Percentiles rank a stretch among this genome's conserved stretches.
These are phyloP conservation scores for Corticium candelabrum DNA, from an alignment of 37 sponge, comb jelly and placozoan genomes.

Conservation along the genomic window DNA sequence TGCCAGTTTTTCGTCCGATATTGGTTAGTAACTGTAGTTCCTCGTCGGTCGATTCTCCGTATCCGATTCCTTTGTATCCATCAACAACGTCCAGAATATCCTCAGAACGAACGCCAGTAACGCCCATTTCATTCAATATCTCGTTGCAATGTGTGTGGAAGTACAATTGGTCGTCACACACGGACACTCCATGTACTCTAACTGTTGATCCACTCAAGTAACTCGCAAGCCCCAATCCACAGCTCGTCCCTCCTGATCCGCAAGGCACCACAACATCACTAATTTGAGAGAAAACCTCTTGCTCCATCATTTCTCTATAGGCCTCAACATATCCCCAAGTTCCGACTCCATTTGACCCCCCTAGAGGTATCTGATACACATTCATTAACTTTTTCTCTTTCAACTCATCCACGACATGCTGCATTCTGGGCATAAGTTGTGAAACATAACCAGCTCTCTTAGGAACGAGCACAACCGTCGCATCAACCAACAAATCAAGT, in stretches of 20 bases:
- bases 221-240: conserved; percentile 60
- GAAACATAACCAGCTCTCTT: conserved; percentile 15
- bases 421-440: conserved; percentile 32
- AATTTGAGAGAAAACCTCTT: conserved; percentile 49
- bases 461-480: conserved; percentile 54
- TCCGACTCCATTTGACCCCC: conserved; percentile 58
- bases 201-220: conserved; percentile 61
- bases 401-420: conserved; percentile 16
- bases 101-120: conserved; percentile 9
- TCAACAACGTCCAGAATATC: conserved; percentile 67
- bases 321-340: conserved; percentile 79
- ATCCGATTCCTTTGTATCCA: conserved; percentile 71
- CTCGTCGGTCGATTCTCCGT: conserved; percentile 63
- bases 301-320: conserved; percentile 61
- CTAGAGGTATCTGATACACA: conserved; percentile 65
- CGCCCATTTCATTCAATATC: conserved; percentile 20
- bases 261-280: conserved; percentile 70
- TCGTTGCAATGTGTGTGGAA: conserved; percentile 53
- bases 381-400: conserved; percentile 19
- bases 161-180: conserved; percentile 52
- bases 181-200: conserved; percentile 73
- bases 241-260: conserved; percentile 60
- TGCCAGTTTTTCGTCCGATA: conserved; percentile 42
- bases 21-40: conserved; percentile 38
- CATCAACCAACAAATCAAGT: conserved; percentile 41